Percentiles rank a stretch among this genome's conserved stretches.
phyloP scores from a whole-genome alignment of 2,888 invertebrate species.

The Ctenicera cuprea region DNA sequence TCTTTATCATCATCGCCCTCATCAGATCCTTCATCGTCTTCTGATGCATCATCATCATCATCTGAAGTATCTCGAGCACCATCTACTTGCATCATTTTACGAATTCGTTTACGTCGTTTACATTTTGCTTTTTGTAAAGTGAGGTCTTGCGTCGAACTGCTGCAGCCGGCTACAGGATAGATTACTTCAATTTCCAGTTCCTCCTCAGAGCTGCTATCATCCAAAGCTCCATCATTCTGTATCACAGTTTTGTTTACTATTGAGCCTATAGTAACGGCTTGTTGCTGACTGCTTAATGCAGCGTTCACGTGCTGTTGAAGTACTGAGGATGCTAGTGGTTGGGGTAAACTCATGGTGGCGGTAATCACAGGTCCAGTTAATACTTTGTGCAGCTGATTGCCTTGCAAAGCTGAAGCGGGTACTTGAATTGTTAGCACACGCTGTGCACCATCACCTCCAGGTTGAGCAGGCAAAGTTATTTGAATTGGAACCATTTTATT shows the following conservation, averaged over 20 bases:
- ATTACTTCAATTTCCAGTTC: conserved; percentile 60
- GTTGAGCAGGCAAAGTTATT: conserved; percentile 89
- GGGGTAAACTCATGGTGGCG: conserved; percentile 91
- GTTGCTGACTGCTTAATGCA: conserved; percentile 71
- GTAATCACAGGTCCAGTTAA: conserved; percentile 92
- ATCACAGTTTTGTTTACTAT: conserved; percentile 60
- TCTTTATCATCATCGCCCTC: conserved; percentile 77
- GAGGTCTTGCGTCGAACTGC: background rate
- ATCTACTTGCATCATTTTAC: conserved; percentile 68
- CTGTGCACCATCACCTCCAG: conserved; percentile 79
- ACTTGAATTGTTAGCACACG: conserved; percentile 93
- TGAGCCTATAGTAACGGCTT: conserved; percentile 48
- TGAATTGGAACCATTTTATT: conserved; percentile 78
- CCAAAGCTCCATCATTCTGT: conserved; percentile 60
- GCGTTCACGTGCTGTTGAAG: conserved; percentile 94
- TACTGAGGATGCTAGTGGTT: conserved; percentile 86
- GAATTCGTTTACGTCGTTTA: conserved; percentile 25
- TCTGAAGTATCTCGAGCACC: conserved; percentile 81
- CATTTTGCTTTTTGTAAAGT: conserved; percentile 24
- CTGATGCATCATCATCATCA: conserved; percentile 83
- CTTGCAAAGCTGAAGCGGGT: conserved; percentile 86
- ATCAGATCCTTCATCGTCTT: conserved; percentile 84
- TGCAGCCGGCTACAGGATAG: conserved; percentile 14
- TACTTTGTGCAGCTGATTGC: conserved; percentile 79
- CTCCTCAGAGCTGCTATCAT: conserved; percentile 65